These are phyloP conservation scores for Anser cygnoides DNA, from an alignment of 2,113 vertebrate genomes.

Conservation along the genomic window DNA sequence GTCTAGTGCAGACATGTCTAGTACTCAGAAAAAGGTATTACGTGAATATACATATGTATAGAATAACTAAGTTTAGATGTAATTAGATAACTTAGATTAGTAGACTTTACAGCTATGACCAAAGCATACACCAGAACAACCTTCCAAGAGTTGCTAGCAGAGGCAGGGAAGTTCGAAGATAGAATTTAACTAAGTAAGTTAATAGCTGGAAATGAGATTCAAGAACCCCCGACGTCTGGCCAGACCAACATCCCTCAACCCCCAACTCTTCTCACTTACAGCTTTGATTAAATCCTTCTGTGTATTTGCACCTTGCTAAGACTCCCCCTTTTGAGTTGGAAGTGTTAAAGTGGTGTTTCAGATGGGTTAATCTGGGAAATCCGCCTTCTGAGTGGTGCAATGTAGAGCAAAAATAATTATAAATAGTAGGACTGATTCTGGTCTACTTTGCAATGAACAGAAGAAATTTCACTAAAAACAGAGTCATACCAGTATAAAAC, in stretches of 20 bases:
- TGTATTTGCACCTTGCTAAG: not conserved
- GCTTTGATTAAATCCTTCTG: not conserved
- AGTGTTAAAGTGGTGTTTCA: not conserved
- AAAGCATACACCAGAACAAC: not conserved
- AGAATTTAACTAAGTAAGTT: not conserved
- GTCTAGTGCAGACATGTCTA: not conserved
- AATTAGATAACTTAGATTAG: not conserved
- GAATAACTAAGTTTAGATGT: not conserved
- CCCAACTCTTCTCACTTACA: not conserved
- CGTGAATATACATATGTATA: not conserved
- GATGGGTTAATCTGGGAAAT: not conserved
- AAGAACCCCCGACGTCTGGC: not conserved
- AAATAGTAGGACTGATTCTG: not conserved
- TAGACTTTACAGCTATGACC: not conserved
- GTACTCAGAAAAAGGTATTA: not conserved
- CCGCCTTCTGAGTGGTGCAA: not conserved
- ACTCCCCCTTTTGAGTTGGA: not conserved
- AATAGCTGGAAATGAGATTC: not conserved
- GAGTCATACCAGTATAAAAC: not conserved
- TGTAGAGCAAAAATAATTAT: not conserved
- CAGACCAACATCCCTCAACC: not conserved
- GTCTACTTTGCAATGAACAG: not conserved
- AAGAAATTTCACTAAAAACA: not conserved
- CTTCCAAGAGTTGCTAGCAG: not conserved
- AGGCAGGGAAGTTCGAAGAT: not conserved